Evolutionary conservation across 2,888 invertebrate species (phyloP).

Genomic region (Polyommatus iphigenia): DNA sequence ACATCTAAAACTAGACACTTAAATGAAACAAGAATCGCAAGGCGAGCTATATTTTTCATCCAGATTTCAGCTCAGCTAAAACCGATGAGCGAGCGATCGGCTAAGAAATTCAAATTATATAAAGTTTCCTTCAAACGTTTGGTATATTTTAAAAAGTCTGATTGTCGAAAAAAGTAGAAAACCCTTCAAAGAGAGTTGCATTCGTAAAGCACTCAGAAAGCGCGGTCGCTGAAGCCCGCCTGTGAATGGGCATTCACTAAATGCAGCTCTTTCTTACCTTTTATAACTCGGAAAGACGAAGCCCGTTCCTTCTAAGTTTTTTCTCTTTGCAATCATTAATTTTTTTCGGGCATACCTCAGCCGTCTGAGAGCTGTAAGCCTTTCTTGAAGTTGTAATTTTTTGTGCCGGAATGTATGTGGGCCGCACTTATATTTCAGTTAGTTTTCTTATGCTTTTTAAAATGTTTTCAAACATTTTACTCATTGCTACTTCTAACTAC

Average conservation of each 20-base stretch:
- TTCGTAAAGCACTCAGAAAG: conserved; percentile 55
- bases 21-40: not conserved
- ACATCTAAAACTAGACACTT: not conserved
- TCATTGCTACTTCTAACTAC: not conserved
- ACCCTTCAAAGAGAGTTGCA: conserved; percentile 56
- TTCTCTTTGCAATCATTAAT: conserved; percentile 53
- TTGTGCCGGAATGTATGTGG: conserved; percentile 21
- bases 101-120: conserved; percentile 12
- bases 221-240: conserved; percentile 64
- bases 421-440: conserved; percentile 19
- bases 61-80: not conserved
- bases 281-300: conserved; percentile 71
- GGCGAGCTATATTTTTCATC: not conserved
- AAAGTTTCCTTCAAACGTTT: conserved; percentile 34
- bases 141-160: conserved; percentile 50
- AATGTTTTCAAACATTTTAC: conserved; percentile 1
- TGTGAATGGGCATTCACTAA: conserved; percentile 77
- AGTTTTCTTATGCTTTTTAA: not conserved
- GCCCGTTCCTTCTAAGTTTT: conserved; percentile 68
- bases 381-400: conserved; percentile 32
- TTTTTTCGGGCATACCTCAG: conserved; percentile 52
- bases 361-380: conserved; percentile 41
- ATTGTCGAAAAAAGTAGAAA: conserved; percentile 72
- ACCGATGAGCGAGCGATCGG: not conserved
- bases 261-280: conserved; percentile 73